phyloP scores from a whole-genome alignment of 2,113 vertebrate genomes.

The Boulengeromyrus knoepffleri region DNA sequence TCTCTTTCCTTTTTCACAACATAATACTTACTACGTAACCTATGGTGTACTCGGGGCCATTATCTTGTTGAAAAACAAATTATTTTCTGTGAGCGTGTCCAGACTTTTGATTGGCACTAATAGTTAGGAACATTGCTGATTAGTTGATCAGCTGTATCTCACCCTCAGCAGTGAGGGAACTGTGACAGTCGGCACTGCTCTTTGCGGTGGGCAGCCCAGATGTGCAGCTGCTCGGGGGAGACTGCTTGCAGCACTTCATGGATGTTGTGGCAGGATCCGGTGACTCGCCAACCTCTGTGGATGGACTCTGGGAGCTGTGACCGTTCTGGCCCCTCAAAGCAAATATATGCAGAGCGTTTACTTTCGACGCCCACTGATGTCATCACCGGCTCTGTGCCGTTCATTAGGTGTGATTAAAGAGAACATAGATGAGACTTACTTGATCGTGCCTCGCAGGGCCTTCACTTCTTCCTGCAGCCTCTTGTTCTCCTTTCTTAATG shows the following conservation, averaged over 20 bases:
- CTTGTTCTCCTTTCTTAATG: conserved; percentile 56
- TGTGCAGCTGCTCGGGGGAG: conserved; percentile 38
- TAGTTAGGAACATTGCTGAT: not conserved
- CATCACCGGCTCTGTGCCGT: not conserved
- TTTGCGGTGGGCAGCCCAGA: conserved; percentile 30
- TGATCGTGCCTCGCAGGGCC: conserved; percentile 30
- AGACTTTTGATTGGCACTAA: not conserved
- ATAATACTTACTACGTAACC: not conserved
- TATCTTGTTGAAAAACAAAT: not conserved
- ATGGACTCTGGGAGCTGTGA: conserved; percentile 25
- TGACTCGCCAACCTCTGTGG: conserved; percentile 43
- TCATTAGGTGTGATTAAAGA: not conserved
- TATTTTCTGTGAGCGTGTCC: not conserved
- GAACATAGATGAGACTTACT: conserved; percentile 45
- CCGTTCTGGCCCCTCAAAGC: conserved; percentile 37
- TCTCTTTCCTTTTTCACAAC: not conserved
- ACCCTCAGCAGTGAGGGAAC: conserved; percentile 29
- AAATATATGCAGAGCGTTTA: not conserved
- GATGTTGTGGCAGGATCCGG: conserved; percentile 31
- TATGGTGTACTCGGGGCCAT: not conserved
- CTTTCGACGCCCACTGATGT: not conserved
- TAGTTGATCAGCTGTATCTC: not conserved
- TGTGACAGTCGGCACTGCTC: conserved; percentile 33
- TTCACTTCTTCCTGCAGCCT: conserved; percentile 50
- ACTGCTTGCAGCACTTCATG: conserved; percentile 24